Conservation (phyloP, 1,140 invertebrate genomes). For the Stegodyphus mimosarum region DNA sequence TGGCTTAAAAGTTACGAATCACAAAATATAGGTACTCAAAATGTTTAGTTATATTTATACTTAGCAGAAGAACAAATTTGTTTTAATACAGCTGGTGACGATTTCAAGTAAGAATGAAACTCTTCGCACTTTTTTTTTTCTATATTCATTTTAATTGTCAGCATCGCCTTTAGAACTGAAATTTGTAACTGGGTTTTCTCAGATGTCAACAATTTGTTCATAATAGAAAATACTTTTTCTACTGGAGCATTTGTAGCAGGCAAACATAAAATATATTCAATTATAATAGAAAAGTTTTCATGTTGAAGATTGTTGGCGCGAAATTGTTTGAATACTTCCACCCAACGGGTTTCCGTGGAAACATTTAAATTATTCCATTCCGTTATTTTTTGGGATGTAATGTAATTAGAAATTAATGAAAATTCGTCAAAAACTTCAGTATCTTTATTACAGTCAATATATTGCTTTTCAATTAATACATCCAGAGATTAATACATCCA, state of each 20-base stretch:
- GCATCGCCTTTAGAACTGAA: too few relatives aligned
- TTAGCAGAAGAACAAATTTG: too few relatives aligned
- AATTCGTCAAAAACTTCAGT: not conserved
- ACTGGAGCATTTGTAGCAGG: slow-evolving; percentile 15
- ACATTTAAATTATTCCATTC: slow-evolving; percentile 26
- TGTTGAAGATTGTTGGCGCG: slow-evolving; percentile 12
- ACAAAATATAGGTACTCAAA: too few relatives aligned
- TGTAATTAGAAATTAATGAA: too few relatives aligned
- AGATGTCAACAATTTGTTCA: slow-evolving; percentile 15
- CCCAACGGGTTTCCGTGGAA: slow-evolving; percentile 11
- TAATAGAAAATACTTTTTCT: slow-evolving; percentile 34
- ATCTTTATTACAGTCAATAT: slow-evolving; percentile 1
- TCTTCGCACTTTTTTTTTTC: too few relatives aligned
- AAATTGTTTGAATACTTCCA: slow-evolving; percentile 14
- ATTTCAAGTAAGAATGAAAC: too few relatives aligned
- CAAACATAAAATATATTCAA: slow-evolving; percentile 27
- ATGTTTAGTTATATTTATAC: too few relatives aligned
- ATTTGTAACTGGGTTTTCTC: slow-evolving; percentile 30
- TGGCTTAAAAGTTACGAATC: too few relatives aligned
- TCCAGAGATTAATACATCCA: too few relatives aligned
- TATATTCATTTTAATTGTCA: too few relatives aligned
- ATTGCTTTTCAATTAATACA: too few relatives aligned
- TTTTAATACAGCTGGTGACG: too few relatives aligned
- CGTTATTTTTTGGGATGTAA: slow-evolving; percentile 11
- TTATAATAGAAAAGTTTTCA: slow-evolving; percentile 9